Conservation (phyloP, 2,113 vertebrate genomes). For the human region GRCh38 chr1:5382501-5383000, state of each 20-base stretch:
- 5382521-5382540: accelerated
- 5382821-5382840: accelerated
- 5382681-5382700: neutral
- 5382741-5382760: too few species aligned
- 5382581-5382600: neutral
- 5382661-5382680: accelerated
- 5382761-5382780: neutral
- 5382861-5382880: neutral
- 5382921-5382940: accelerated
- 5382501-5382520: accelerated
- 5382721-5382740: neutral
- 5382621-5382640: neutral
- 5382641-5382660: too few species aligned
- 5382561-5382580: accelerated
- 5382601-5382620: neutral
- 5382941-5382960: accelerated
- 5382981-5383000: accelerated
- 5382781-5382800: too few species aligned
- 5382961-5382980: accelerated
- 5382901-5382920: accelerated
- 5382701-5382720: neutral
- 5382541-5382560: accelerated
- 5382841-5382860: neutral
- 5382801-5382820: neutral
- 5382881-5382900: neutral